Evolutionary conservation across 2,888 invertebrate genomes (phyloP).

Genomic region (Incurvaria masculella): DNA sequence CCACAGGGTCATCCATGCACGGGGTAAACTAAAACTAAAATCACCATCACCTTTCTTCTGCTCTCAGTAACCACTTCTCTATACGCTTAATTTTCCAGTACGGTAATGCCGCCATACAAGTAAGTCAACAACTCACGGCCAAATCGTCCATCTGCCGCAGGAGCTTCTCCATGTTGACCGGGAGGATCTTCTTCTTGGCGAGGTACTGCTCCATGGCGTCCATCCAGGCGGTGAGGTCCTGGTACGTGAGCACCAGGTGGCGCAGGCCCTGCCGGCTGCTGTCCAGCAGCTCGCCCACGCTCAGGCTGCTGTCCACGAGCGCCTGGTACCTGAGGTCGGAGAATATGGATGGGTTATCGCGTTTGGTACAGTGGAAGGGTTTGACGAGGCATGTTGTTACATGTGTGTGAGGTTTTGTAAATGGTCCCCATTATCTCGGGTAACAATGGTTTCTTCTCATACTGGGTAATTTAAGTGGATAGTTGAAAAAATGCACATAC

Average conservation of each 20-base stretch:
- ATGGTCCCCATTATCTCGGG: too few species aligned
- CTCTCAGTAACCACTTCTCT: too few species aligned
- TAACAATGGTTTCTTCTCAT: too few species aligned
- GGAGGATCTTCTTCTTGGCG: slow-evolving; percentile 75
- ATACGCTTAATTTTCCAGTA: neutral
- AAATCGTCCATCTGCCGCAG: slow-evolving; percentile 91
- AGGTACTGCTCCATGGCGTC: slow-evolving; percentile 83
- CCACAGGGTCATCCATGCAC: too few species aligned
- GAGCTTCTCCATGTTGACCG: slow-evolving; percentile 89
- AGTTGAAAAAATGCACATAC: too few species aligned
- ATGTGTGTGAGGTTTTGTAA: too few species aligned
- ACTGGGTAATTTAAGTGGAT: too few species aligned
- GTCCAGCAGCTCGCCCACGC: slow-evolving; percentile 75
- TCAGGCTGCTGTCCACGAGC: slow-evolving; percentile 82
- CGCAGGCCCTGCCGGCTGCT: slow-evolving; percentile 86
- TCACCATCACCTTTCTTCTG: too few species aligned
- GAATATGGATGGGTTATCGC: too few species aligned
- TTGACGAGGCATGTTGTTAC: too few species aligned
- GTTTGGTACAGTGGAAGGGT: too few species aligned
- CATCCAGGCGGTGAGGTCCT: slow-evolving; percentile 94
- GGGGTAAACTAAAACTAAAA: too few species aligned
- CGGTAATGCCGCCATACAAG: neutral
- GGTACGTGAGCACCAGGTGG: slow-evolving; percentile 86
- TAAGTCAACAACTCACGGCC: slow-evolving; percentile 52
- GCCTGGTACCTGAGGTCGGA: slow-evolving; percentile 69